These are phyloP conservation scores for Marisa cornuarietis DNA, from an alignment of 1,140 invertebrate genomes.

Conservation along the genomic window DNA sequence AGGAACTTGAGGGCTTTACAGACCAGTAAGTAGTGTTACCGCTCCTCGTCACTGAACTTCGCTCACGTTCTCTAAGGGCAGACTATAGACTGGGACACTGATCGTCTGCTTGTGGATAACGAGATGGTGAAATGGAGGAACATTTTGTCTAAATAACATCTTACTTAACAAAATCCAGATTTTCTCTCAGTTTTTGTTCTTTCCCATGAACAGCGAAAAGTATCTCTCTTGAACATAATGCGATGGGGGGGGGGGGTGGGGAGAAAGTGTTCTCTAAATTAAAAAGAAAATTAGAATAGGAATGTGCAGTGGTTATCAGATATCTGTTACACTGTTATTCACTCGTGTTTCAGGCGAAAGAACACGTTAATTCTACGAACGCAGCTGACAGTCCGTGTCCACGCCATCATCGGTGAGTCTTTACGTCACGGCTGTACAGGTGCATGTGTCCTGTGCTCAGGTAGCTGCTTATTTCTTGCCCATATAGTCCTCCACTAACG, in stretches of 20 bases:
- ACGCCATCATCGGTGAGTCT: constrained; percentile 95
- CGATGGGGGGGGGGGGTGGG: too few relatives aligned
- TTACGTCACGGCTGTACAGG: not conserved
- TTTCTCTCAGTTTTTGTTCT: too few relatives aligned
- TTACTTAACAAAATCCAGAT: too few relatives aligned
- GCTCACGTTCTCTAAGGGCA: not conserved
- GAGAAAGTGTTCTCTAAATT: too few relatives aligned
- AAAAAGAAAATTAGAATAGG: too few relatives aligned
- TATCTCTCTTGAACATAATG: too few relatives aligned
- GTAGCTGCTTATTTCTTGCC: not conserved
- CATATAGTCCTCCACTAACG: not conserved
- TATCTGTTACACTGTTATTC: too few relatives aligned
- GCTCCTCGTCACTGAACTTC: too few relatives aligned
- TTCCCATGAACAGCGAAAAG: too few relatives aligned
- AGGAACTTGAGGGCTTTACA: constrained; percentile 94
- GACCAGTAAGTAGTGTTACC: constrained; percentile 81
- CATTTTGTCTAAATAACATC: not conserved
- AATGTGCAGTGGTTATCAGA: too few relatives aligned
- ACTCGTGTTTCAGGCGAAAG: constrained; percentile 83
- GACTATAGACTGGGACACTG: not conserved
- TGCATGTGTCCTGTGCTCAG: not conserved
- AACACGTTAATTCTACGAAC: constrained; percentile 96
- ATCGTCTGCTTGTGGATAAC: not conserved
- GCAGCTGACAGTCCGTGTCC: constrained; percentile 94
- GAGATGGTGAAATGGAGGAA: not conserved